A percentile compares a stretch with the other conserved stretches of the same genome.
Conservation (phyloP, 2,113 vertebrate species). For the Xiphophorus couchianus region DNA sequence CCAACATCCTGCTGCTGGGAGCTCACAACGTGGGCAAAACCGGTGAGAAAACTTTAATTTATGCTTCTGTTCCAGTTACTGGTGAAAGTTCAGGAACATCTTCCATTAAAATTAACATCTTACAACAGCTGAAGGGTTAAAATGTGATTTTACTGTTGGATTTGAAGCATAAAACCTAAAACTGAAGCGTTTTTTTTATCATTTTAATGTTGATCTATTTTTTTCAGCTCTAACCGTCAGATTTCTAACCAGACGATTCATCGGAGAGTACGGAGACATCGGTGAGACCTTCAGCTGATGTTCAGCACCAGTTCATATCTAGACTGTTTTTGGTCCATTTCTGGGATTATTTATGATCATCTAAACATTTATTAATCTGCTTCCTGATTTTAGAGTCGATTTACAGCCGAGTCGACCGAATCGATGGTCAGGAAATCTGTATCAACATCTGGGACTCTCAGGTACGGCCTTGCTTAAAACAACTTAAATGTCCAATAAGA, state of each 20-base stretch:
- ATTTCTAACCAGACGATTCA: slow-evolving; percentile 48
- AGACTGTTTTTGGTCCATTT: background rate
- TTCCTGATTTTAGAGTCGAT: slow-evolving; percentile 17
- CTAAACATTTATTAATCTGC: background rate
- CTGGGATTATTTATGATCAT: background rate
- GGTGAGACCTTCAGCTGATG: slow-evolving; percentile 4
- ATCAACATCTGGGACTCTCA: slow-evolving; percentile 54
- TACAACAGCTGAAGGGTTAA: background rate
- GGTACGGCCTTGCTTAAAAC: slow-evolving; percentile 1
- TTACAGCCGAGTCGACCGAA: slow-evolving; percentile 40
- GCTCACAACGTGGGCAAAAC: slow-evolving; percentile 31
- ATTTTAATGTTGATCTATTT: background rate
- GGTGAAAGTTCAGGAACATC: background rate
- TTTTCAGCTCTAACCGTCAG: slow-evolving; percentile 35
- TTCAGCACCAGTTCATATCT: background rate
- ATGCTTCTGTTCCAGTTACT: background rate
- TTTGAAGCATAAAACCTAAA: background rate
- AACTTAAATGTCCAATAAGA: too few relatives aligned
- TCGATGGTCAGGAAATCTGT: slow-evolving; percentile 34
- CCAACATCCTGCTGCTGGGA: slow-evolving; percentile 46
- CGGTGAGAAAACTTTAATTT: slow-evolving; percentile 5
- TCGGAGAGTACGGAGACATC: slow-evolving; percentile 49
- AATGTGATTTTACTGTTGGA: background rate
- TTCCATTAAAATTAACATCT: background rate
- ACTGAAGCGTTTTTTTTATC: background rate